Evolutionary conservation across 2,797 vertebrate genomes (phyloP), one percentile per base, ranked within the genome.

Genomic region (Choloepus didactylus): DNA sequence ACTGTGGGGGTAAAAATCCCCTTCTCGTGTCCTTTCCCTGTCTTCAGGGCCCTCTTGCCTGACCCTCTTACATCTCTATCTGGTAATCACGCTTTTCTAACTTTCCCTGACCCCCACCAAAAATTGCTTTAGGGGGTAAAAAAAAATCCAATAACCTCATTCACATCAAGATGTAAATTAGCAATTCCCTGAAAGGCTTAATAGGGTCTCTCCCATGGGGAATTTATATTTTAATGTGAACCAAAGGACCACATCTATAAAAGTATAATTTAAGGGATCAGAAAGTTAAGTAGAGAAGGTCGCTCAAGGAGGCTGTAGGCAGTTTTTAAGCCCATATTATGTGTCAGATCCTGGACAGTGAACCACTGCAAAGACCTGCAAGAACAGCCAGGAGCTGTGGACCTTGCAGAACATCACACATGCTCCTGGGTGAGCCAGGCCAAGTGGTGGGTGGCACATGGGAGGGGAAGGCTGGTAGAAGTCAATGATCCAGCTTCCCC

Each of bases 181-280:
- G 44, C 62, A 94, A 93, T 87, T 97, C 86, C 86, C 38, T 84
- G 70, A 41, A 95, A 96, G 88, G 23, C 72, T 95, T 96, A 96
- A 97, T 95, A 97, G 85, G 95, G 93, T 96, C 88, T 92, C 44
- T 97, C 79, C 86, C n/a, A 29, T 2, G 35, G 90, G 88, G 93
- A 95, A 92, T 97, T 96, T 96, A 95, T 93, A 97, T 89, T 97
- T 96, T 96, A 96, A 96, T 97, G 83, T 94, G 86, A 92, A 82
- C 29, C 67, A 84, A 92, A 96, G 95, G 95, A 89, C 90, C 82
- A 54, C 79, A 87, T 95, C 88, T 95, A 84, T 96, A 88, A 96
- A 97, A 94, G 77, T 89, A 87, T 91, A 91, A 97, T 91, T 95
- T 96, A 38, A 89, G 75, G 62, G 56, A 91, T 89, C 82, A 64